Base-by-base conservation (phyloP, 2,888 invertebrate genomes). In the Diarsia rubi region DNA sequence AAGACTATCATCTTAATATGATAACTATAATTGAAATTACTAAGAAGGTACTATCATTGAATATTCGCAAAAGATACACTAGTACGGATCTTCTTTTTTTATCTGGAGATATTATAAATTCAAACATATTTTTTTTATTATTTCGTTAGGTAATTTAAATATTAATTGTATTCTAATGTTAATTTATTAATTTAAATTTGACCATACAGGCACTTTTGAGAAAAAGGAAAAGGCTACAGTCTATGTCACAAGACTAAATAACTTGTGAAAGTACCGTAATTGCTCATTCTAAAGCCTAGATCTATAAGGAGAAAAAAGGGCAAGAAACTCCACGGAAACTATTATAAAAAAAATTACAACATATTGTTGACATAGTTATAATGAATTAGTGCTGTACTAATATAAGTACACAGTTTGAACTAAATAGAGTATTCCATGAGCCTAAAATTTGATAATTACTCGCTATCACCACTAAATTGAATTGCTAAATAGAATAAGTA, bases 401-500 rank as follows among this genome's bases (percentile, higher is more conserved):
- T 31, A 31, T 27, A 24, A 6, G 19, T 24, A 27, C 21, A 12
- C 19, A 68, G 16, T 45, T 68, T 31, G 3, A 52, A 16, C 14
- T 12, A 8, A 69, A 16, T 16, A 62, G 16, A 71, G 1, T 24
- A 60, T 24, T 63, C 31, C 14, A 44, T 44, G 19, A 45, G 19
- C 16, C 9, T 42, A 59, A 11, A 14, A 37, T 52, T 78, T 45
- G 24, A 0, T 62, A 60, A 54, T 14, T n/a, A 31, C 31, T n/a
- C 31, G 19, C 52, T 62, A n/a, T n/a, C 57, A 47, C n/a, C 42
- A 69, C 16, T 65, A 24, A 57, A 73, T 27, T 42, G 44, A 54
- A 59, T 69, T 11, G 8, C 45, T 27, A 2, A 64, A 78, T 31
- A 62, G 14, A 82, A 60, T 64, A 64, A 70, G 73, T 65, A 68